phyloP scores from a whole-genome alignment of 2,888 invertebrate genomes.

The Lamproptera curius region DNA sequence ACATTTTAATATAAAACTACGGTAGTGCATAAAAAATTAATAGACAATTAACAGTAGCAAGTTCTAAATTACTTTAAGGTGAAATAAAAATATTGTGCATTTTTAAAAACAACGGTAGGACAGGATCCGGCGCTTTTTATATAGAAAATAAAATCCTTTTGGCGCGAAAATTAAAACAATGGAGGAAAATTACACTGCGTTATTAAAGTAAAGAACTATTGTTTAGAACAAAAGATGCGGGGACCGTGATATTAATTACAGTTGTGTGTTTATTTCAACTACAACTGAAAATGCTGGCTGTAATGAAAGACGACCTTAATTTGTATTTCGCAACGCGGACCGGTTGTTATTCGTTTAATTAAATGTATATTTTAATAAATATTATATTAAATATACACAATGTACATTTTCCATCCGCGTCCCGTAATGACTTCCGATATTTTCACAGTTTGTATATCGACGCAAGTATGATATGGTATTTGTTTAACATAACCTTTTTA shows the following conservation, averaged over 20 bases:
- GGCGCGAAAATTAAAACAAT: slow-evolving; percentile 18
- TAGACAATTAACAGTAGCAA: background rate
- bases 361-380: no score
- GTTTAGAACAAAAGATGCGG: slow-evolving; percentile 20
- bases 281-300: slow-evolving; percentile 13
- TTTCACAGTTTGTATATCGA: no score
- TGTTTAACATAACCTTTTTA: no score
- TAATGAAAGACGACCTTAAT: slow-evolving; percentile 20
- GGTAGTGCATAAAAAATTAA: background rate
- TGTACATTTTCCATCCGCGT: no score
- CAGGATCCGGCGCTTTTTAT: slow-evolving; percentile 10
- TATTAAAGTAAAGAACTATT: slow-evolving; percentile 23
- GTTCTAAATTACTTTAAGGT: slow-evolving; percentile 11
- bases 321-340: background rate
- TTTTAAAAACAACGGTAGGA: slow-evolving; percentile 6
- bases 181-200: slow-evolving; percentile 21
- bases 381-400: no score
- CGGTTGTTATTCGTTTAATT: no score
- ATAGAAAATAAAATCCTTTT: slow-evolving; percentile 14
- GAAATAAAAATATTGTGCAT: slow-evolving; percentile 10
- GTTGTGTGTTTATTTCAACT: slow-evolving; percentile 21
- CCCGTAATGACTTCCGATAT: no score
- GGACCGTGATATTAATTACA: slow-evolving; percentile 22
- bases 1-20: background rate
- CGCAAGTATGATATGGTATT: no score